A percentile compares a stretch with the other conserved stretches of the same genome.
These are phyloP conservation scores for Ancistrus triradiatus DNA, from an alignment of 2,113 vertebrate species.

Conservation along the genomic window DNA sequence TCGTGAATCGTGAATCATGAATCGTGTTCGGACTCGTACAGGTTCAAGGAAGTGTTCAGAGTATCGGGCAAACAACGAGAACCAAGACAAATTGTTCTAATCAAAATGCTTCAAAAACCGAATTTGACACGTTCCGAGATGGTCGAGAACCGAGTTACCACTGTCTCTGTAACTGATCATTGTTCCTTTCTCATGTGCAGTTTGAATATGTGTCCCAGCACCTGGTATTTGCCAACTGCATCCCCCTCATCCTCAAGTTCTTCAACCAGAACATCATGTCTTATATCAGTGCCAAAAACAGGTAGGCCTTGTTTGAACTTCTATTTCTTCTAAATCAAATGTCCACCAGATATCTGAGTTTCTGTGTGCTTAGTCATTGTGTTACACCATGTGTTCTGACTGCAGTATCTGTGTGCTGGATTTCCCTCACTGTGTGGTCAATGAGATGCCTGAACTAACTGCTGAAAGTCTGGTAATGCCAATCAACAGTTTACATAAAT, in stretches of 20 bases:
- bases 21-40: too few relatives aligned
- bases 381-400: conserved; percentile 5
- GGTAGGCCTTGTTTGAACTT: conserved; percentile 63
- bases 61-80: too few relatives aligned
- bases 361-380: conserved; percentile 10
- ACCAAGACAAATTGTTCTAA: too few relatives aligned
- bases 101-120: too few relatives aligned
- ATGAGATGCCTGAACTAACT: conserved; percentile 89
- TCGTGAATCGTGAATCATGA: too few relatives aligned
- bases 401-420: conserved; percentile 87
- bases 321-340: background rate
- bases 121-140: too few relatives aligned
- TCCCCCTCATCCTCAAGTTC: conserved; percentile 97
- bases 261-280: conserved; percentile 99
- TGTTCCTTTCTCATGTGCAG: conserved; percentile 56
- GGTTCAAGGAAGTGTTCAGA: too few relatives aligned
- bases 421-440: conserved; percentile 84
- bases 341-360: background rate
- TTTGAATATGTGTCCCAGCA: conserved; percentile 97
- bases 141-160: too few relatives aligned
- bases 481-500: too few relatives aligned
- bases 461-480: conserved; percentile 68
- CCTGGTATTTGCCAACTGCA: conserved; percentile 97
- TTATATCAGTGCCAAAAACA: conserved; percentile 96
- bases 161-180: too few relatives aligned